Evolutionary conservation across 1,140 invertebrate genomes (phyloP), one percentile per base, ranked within the genome.

Genomic region (Heterodera schachtii): DNA sequence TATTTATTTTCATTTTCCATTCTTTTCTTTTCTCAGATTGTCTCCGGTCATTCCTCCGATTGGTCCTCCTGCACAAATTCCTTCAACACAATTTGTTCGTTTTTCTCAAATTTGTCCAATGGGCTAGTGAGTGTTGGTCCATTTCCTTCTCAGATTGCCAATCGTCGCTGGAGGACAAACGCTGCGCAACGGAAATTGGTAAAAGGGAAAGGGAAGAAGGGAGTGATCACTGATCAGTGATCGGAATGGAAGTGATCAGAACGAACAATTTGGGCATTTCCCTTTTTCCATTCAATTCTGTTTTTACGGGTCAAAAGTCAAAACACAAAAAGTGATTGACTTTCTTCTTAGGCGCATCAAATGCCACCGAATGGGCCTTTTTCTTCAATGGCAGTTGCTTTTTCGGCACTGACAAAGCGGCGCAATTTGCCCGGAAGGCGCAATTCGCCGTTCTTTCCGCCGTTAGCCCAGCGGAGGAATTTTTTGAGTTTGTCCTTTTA

Each of bases 1-100:
- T 60, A 60, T 19, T 43, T 78, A 41, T 16, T 4, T 16, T 44
- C 41, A 78, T 6, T 64, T 11, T 44, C 46, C 16, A 19, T 31
- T 44, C n/a, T 31, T 64, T 46, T 43, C 21, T 21, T 66, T 11
- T 43, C 69, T 69, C 41, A 78, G 77, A 95, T 95, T 9, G 95
- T 97, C 89, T 94, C 93, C 87, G 92, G 93, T 19, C 93, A 94
- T 74, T 93, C 95, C 79, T 95, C 95, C 3, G 70, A 84, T 43
- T 98, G 95, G 95, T 93, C 93, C 19, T 93, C 93, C 78, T 97
- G 96, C 90, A 92, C 93, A 52, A 95, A 96, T 88, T 92, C 93
- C 74, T 97, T 95, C 95, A 96, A 96, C 89, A 94, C 94, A 31
- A 57, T 73, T 52, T 82, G 85, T 85, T 78, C 81, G 77, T 69